Base-by-base conservation (phyloP, 2,797 vertebrate genomes). In the Holocentrus rufus region DNA sequence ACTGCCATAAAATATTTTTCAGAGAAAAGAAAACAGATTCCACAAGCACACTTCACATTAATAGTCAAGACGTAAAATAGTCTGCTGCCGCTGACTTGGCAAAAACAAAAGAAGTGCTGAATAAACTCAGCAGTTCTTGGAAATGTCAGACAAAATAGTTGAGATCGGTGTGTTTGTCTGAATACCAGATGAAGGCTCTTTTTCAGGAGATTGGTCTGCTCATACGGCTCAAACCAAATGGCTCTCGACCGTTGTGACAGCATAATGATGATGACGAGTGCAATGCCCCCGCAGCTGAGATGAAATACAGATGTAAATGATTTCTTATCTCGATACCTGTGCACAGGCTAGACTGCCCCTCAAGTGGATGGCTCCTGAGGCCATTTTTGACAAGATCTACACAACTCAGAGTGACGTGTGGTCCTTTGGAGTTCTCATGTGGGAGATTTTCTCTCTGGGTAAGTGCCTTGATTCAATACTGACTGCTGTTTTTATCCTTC, bases 361-460 rank as follows among this genome's bases (percentile, higher is more conserved):
- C 27, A 98, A 98, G 85, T 98, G 97, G 96, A 98, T 98, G 97
- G 96, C 96, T 47, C 97, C 97, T 53, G 96, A 98, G 88, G 96
- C 96, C 69, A 98, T 98, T 87, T 98, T 98, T 79, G 96, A 98
- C 92, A 98, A 97, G 90, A 93, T 96, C 86, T 98, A 98, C 90
- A 96, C 96, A 10, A 97, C 95, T 0, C 96, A 98, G 92, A 98
- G 97, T 55, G 97, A 98, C 1, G 96, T 98, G 39, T 97, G 97
- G 97, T 98, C 96, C 22, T 98, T 97, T 6, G 97, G 96, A 58
- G 95, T 98, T 72, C 92, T 98, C 65, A 95, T 97, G 79, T 98
- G 96, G 96, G 96, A 98, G 87, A 98, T 98, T 89, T 98, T 98
- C 90, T 98, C 96, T 86, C 90, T 98, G 68, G 97, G 97, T 98